Base-by-base conservation (phyloP, 2,797 vertebrate species). In the Synaphobranchus kaupii region DNA sequence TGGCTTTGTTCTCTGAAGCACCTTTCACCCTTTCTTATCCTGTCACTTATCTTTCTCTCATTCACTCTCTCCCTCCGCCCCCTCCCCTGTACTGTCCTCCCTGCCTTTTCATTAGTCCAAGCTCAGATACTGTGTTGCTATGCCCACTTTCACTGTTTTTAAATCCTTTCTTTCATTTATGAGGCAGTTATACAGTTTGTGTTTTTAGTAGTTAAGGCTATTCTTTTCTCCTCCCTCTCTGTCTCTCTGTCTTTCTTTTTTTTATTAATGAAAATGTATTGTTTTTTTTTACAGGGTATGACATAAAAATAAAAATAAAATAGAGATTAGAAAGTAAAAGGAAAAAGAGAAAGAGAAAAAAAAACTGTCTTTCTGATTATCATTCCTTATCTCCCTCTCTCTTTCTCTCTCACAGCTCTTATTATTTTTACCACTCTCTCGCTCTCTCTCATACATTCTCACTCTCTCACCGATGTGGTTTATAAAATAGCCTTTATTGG, bases 371-470 rank as follows among this genome's bases (percentile, higher is more conserved):
- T 31, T 44, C 76, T 47, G 17, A 20, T 39, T 80, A 5, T 20
- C 48, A 12, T 20, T n/a, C 20, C 47, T 17, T 47, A 20, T 47
- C 44, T 25, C 3, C 83, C 58, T 58, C 7, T 31, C 13, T 84
- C 13, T 9, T 15, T 25, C 8, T 34, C 47, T 2, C 44, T 34
- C 86, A 39, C 39, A 39, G 39, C 39, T 82, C 89, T 60, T 17
- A 54, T 58, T 56, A 81, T 13, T 85, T 71, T 56, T 17, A 28
- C 31, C 44, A 34, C 83, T n/a, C 88, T 39, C 86, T 9, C 31
- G 89, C 82, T 86, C 48, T 58, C 85, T 52, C 68, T 58, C 13
- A 9, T 73, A 85, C 86, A 85, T 63, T 83, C 86, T 85, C 66
- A 73, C 20, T 8, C 7, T 80, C 17, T 47, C 76, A 47, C 39